Evolutionary conservation across 2,113 vertebrate species (phyloP), one percentile per base, ranked within the genome.

Genomic region (Colius striatus): DNA sequence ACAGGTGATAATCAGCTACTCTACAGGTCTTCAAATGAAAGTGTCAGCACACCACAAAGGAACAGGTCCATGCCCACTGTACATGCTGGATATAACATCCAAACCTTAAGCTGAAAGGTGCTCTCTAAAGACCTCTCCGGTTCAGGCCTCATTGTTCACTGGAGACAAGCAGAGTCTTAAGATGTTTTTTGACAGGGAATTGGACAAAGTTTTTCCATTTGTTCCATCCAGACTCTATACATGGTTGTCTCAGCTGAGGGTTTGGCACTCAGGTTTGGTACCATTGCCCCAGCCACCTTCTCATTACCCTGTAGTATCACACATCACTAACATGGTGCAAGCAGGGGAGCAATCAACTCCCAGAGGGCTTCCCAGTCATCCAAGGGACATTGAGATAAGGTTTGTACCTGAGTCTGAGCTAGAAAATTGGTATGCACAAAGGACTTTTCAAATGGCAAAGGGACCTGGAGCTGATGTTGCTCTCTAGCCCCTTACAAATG

Each of bases 301-400:
- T 70, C 43, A 25, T 25, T 48, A 29, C 29, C 17, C 34, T 29
- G 20, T 23, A 43, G 27, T 18, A 38, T n/a, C 41, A 62, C 61
- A 41, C 0, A 0, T 63, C 67, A 70, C 36, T 45, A 43, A 29
- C 1, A 0, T 6, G 18, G 15, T 65, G 21, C 26, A 74, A 63
- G 50, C 22, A 80, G 6, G 16, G 32, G 38, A 78, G 21, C 0
- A 0, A 22, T 18, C 53, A 11, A 4, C 36, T 65, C 32, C 32
- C 27, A 36, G 48, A 83, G 43, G 45, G 17, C 29, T 77, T 89
- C 58, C 48, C 25, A 25, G 18, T 47, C 54, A 53, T 6, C 47
- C 65, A 61, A 30, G 36, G 10, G 27, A 34, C 29, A 17, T 32
- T 61, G 21, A 76, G 75, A 38, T 34, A 73, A 1, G 5, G 54